Evolutionary conservation across 92 coral and sea anemone genomes (phyloP).

Genomic region (Palythoa heliodiscus): DNA sequence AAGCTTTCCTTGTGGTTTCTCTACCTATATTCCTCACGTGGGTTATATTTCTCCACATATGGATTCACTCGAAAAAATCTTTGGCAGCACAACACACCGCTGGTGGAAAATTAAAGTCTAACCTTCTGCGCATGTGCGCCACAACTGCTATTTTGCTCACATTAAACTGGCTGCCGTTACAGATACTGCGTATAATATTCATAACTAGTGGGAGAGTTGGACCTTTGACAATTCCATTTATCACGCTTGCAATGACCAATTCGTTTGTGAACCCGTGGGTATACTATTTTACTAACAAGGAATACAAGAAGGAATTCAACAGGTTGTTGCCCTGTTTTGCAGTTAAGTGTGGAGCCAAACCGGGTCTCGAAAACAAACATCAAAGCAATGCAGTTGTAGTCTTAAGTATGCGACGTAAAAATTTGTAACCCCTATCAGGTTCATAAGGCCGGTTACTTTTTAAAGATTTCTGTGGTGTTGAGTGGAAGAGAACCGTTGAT

Average conservation of each 20-base stretch:
- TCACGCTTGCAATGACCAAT: background rate
- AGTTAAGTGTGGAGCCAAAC: background rate
- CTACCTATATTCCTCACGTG: background rate
- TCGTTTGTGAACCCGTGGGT: constrained; percentile 25
- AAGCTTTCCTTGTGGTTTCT: background rate
- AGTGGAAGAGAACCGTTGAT: too few species aligned
- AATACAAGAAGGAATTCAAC: background rate
- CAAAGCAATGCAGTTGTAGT: too few species aligned
- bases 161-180: background rate
- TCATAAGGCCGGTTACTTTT: too few species aligned
- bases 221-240: background rate
- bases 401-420: too few species aligned
- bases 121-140: constrained; percentile 36
- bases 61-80: constrained; percentile 19
- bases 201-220: background rate
- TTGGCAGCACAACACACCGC: background rate
- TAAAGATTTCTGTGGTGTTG: too few species aligned
- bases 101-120: constrained; percentile 6
- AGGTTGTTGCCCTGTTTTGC: background rate
- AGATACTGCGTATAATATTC: background rate
- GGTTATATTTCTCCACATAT: constrained; percentile 11
- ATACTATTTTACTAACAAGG: constrained; percentile 16
- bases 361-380: too few species aligned
- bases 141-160: constrained; percentile 15
- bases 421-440: too few species aligned